A percentile compares a stretch with the other conserved stretches of the same genome.
Evolutionary conservation across 2,888 invertebrate genomes (phyloP).

Genomic region (Furcula furcula): DNA sequence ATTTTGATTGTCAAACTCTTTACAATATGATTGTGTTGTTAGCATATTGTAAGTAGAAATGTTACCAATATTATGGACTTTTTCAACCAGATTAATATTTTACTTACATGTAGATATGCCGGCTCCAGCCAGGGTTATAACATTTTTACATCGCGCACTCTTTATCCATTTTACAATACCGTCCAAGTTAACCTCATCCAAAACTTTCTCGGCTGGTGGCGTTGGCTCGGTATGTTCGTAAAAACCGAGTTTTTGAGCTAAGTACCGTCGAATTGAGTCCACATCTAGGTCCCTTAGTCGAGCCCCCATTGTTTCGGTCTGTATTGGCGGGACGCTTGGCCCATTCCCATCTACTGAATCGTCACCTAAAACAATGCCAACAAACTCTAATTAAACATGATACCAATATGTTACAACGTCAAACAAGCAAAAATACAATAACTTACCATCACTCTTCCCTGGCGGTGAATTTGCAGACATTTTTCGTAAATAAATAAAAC

Average conservation of each 20-base stretch:
- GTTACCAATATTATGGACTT: too few species aligned
- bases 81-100: too few species aligned
- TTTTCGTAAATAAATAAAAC: conserved; percentile 58
- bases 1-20: too few species aligned
- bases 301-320: conserved; percentile 54
- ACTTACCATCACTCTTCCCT: conserved; percentile 67
- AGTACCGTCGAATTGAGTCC: conserved; percentile 84
- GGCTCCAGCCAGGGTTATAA: conserved; percentile 97
- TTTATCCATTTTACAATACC: conserved; percentile 91
- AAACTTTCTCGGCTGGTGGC: conserved; percentile 65
- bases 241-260: conserved; percentile 84
- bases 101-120: conserved; percentile 97
- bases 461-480: conserved; percentile 76
- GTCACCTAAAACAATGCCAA: conserved; percentile 48
- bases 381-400: conserved; percentile 11
- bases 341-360: conserved; percentile 43
- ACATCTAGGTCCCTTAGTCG: conserved; percentile 78
- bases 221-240: conserved; percentile 64
- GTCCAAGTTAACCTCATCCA: conserved; percentile 87
- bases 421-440: conserved; percentile 5
- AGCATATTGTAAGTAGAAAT: too few species aligned
- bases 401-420: conserved; percentile 5
- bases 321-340: conserved; percentile 63
- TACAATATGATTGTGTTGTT: too few species aligned
- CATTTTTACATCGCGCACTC: conserved; percentile 88